Conservation (phyloP, 2,888 invertebrate genomes). For the Morpho achilles region DNA sequence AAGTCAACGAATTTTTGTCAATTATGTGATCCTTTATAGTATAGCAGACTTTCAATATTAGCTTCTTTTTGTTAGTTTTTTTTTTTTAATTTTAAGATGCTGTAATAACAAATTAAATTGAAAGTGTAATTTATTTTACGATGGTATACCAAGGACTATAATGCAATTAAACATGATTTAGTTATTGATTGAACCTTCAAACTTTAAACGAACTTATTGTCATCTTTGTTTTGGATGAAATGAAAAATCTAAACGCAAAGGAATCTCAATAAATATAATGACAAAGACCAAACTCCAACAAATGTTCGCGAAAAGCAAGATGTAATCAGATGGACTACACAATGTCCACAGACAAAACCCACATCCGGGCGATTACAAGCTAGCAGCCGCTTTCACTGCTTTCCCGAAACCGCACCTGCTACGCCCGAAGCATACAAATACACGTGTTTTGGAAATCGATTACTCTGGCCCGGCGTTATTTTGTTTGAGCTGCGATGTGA, state of each 20-base stretch:
- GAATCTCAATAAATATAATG: not conserved
- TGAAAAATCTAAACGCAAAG: not conserved
- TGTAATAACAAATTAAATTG: too few species aligned
- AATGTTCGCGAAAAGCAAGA: slow-evolving; percentile 7
- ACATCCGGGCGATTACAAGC: slow-evolving; percentile 44
- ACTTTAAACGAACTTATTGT: too few species aligned
- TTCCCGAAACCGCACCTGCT: slow-evolving; percentile 43
- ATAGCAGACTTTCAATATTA: too few species aligned
- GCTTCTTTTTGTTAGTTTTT: too few species aligned
- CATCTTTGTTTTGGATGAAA: too few species aligned
- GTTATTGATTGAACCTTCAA: too few species aligned
- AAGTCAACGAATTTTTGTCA: too few species aligned
- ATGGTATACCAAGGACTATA: too few species aligned
- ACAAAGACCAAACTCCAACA: not conserved
- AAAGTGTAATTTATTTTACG: too few species aligned
- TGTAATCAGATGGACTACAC: slow-evolving; percentile 12
- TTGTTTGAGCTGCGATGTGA: slow-evolving; percentile 6
- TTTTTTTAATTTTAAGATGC: too few species aligned
- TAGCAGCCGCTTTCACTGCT: slow-evolving; percentile 48
- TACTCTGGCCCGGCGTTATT: slow-evolving; percentile 5
- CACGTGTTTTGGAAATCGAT: slow-evolving; percentile 20
- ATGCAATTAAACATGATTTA: too few species aligned
- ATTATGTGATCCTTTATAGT: too few species aligned
- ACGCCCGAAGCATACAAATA: slow-evolving; percentile 22
- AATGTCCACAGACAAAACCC: slow-evolving; percentile 36